These are phyloP conservation scores for Belgica antarctica DNA, from an alignment of 2,888 invertebrate genomes.

Conservation along the genomic window DNA sequence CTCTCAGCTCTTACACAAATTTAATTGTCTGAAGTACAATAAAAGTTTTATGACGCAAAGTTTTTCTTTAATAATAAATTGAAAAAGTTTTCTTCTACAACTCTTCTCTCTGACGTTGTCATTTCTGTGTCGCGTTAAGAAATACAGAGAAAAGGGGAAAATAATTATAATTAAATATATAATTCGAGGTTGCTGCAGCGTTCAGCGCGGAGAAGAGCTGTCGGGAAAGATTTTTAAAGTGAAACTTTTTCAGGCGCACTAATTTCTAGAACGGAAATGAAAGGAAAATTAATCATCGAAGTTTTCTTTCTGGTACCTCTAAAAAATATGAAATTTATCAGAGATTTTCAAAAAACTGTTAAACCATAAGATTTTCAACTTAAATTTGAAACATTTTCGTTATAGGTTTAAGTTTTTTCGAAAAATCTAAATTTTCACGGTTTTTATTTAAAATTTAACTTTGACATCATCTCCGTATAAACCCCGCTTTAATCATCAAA, in stretches of 20 bases:
- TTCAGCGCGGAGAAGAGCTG: background rate
- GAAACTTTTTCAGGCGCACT: background rate
- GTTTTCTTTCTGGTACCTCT: too few relatives aligned
- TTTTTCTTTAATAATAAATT: background rate
- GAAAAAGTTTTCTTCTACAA: background rate
- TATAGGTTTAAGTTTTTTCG: too few relatives aligned
- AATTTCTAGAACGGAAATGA: background rate
- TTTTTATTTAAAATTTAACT: too few relatives aligned
- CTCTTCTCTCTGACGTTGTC: background rate
- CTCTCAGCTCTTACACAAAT: background rate
- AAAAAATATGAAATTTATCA: too few relatives aligned
- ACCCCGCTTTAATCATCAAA: too few relatives aligned
- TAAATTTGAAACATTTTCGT: too few relatives aligned
- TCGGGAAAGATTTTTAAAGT: background rate
- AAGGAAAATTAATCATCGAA: background rate
- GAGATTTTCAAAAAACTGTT: too few relatives aligned
- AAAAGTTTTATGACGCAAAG: background rate
- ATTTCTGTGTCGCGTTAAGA: background rate
- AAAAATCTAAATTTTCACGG: too few relatives aligned
- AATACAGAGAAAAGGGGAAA: background rate
- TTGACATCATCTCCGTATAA: too few relatives aligned
- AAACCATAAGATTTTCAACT: too few relatives aligned
- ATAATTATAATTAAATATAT: background rate
- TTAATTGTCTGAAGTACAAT: background rate
- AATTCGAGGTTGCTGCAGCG: background rate